These are phyloP conservation scores for Hipposideros armiger DNA, from an alignment of 2,113 vertebrate species.

Conservation along the genomic window DNA sequence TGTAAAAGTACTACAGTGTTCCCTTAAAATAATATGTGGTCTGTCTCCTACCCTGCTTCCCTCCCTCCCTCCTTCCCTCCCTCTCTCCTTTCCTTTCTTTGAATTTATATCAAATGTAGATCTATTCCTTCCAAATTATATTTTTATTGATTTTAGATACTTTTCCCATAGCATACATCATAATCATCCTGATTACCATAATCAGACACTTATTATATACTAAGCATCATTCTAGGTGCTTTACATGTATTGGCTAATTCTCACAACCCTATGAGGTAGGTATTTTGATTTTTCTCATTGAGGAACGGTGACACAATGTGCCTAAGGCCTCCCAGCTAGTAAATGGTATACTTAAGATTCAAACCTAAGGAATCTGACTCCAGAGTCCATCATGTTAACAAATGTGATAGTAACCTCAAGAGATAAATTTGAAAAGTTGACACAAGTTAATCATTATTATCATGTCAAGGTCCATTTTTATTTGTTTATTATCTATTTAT, in stretches of 20 bases:
- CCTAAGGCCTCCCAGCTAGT: neutral
- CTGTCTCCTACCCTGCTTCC: neutral
- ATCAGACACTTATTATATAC: neutral
- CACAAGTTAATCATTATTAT: neutral
- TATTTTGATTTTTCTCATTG: constrained; percentile 26
- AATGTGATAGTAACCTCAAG: neutral
- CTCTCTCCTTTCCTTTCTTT: neutral
- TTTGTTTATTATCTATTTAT: neutral
- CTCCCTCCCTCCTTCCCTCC: neutral
- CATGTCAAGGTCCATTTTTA: neutral
- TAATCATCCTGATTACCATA: constrained; percentile 42
- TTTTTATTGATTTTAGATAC: neutral
- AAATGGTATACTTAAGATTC: neutral
- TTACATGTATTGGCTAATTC: neutral
- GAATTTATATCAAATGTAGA: constrained; percentile 22
- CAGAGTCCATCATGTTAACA: neutral
- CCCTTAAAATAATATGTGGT: neutral
- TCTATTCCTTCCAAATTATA: neutral
- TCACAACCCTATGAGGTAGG: neutral
- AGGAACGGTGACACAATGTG: neutral
- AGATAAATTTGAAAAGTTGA: neutral
- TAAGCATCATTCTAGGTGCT: neutral
- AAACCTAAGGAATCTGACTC: neutral
- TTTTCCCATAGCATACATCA: neutral
- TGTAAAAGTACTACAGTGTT: neutral